A percentile compares a stretch with the other conserved stretches of the same genome.
Evolutionary conservation across 2,113 vertebrate genomes (phyloP).

Genomic region (Sylvia atricapilla): DNA sequence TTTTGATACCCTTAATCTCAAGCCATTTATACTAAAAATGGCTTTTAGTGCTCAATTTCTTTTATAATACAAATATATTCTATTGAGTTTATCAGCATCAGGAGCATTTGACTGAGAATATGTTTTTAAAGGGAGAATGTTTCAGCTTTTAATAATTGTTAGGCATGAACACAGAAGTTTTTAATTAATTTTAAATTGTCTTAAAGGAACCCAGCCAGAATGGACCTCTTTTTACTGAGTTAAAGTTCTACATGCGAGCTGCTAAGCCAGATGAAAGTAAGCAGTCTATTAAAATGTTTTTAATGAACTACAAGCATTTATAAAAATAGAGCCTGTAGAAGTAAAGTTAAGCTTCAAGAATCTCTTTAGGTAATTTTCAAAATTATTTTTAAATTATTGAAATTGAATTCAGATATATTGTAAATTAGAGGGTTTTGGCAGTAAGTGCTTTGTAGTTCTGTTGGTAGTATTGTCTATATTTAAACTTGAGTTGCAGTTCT

Average conservation of each 20-base stretch:
- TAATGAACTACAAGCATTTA: slow-evolving; percentile 42
- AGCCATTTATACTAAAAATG: not conserved
- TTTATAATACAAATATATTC: not conserved
- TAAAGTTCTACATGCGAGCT: slow-evolving; percentile 96
- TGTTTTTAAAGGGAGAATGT: not conserved
- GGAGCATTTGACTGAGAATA: not conserved
- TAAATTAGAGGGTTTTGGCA: not conserved
- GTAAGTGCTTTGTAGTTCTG: not conserved
- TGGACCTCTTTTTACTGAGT: slow-evolving; percentile 94
- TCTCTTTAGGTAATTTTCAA: not conserved
- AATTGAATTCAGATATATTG: not conserved
- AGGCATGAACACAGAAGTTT: not conserved
- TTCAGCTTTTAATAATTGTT: not conserved
- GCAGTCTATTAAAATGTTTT: slow-evolving; percentile 63
- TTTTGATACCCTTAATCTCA: not conserved
- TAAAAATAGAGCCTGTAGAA: not conserved
- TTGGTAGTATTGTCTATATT: not conserved
- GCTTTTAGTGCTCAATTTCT: not conserved
- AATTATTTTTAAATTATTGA: not conserved
- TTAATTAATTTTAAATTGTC: slow-evolving; percentile 54
- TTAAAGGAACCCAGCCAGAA: slow-evolving; percentile 93
- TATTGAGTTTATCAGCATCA: not conserved
- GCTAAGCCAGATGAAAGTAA: slow-evolving; percentile 95
- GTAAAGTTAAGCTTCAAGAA: not conserved
- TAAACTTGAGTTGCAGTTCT: not conserved